Evolutionary conservation across 2,888 invertebrate species (phyloP).

Genomic region (Axea sp.): DNA sequence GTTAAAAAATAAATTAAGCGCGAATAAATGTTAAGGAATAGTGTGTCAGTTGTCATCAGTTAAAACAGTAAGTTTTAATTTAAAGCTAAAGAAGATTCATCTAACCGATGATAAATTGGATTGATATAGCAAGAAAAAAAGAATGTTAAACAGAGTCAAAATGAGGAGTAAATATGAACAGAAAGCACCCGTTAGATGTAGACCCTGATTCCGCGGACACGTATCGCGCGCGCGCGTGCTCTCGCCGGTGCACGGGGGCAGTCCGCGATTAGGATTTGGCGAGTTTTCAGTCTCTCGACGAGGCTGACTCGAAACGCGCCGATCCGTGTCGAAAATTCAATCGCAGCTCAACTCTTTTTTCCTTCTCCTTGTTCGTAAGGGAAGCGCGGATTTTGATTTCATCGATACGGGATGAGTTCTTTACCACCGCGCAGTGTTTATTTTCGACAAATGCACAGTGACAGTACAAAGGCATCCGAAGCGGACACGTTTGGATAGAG

Average conservation of each 20-base stretch:
- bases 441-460: slow-evolving; percentile 20
- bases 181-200: slow-evolving; percentile 66
- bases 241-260: slow-evolving; percentile 64
- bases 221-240: slow-evolving; percentile 61
- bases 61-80: too few species aligned
- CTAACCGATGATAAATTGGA: too few species aligned
- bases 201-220: slow-evolving; percentile 59
- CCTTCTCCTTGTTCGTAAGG: slow-evolving; percentile 17
- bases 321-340: slow-evolving; percentile 58
- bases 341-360: slow-evolving; percentile 23
- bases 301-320: slow-evolving; percentile 61
- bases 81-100: too few species aligned
- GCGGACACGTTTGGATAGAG: slow-evolving; percentile 37
- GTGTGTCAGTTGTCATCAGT: too few species aligned
- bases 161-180: slow-evolving; percentile 60
- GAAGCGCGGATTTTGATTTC: slow-evolving; percentile 7
- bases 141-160: slow-evolving; percentile 4
- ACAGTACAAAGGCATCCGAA: slow-evolving; percentile 20
- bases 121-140: too few species aligned
- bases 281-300: slow-evolving; percentile 69
- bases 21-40: too few species aligned
- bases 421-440: slow-evolving; percentile 30
- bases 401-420: slow-evolving; percentile 40
- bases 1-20: too few species aligned
- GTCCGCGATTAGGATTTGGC: slow-evolving; percentile 68